phyloP scores from a whole-genome alignment of 1,140 invertebrate species.

The Drosophila elegans region DNA sequence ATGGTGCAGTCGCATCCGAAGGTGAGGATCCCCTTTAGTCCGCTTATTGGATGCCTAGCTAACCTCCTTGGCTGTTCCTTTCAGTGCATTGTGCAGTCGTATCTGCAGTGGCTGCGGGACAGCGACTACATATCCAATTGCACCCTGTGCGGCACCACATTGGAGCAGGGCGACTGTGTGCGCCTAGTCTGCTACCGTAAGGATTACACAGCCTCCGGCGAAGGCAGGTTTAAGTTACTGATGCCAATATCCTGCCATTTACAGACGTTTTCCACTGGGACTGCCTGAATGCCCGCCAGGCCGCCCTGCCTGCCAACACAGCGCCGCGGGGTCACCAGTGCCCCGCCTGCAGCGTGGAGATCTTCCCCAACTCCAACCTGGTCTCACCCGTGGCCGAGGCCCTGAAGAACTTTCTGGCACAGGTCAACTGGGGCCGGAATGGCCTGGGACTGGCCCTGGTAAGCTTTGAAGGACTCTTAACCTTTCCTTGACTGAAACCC shows the following conservation, averaged over 20 bases:
- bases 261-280: conserved; percentile 84
- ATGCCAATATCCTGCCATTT: not conserved
- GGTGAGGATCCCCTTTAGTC: conserved; percentile 87
- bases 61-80: not conserved
- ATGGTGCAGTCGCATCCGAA: conserved; percentile 97
- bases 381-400: conserved; percentile 82
- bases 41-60: conserved; percentile 51
- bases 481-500: not conserved
- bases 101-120: conserved; percentile 98
- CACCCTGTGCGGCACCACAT: conserved; percentile 92
- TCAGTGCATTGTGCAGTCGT: conserved; percentile 99
- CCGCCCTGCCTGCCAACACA: conserved; percentile 78
- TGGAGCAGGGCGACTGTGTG: conserved; percentile 94
- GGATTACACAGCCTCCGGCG: conserved; percentile 32
- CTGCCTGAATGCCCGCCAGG: conserved; percentile 80
- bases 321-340: conserved; percentile 79
- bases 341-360: conserved; percentile 70
- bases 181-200: conserved; percentile 94
- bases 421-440: conserved; percentile 84
- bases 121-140: conserved; percentile 97
- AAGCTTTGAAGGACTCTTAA: conserved; percentile 1
- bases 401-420: conserved; percentile 66
- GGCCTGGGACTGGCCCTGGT: conserved; percentile 80
- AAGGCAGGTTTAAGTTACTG: not conserved
- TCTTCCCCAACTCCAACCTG: conserved; percentile 81